phyloP scores from a whole-genome alignment of 2,113 vertebrate species.

The Myocastor coypus region DNA sequence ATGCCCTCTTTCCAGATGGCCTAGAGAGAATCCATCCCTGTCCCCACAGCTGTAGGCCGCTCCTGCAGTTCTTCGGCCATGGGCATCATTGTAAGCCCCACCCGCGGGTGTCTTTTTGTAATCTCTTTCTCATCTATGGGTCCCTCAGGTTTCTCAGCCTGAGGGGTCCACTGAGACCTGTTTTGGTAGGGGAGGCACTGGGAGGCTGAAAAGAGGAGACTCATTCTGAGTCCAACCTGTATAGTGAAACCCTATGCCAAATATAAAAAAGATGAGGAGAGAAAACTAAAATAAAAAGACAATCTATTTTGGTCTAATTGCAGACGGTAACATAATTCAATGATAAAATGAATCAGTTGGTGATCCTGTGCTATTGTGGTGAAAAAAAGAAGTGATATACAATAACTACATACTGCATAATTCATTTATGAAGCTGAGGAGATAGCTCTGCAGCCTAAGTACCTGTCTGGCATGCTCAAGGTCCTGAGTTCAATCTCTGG shows the following conservation, averaged over 20 bases:
- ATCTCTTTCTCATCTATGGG: neutral
- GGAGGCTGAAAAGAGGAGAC: no score
- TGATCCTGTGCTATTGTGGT: neutral
- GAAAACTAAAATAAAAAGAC: no score
- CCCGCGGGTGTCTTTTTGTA: neutral
- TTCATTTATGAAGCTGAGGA: no score
- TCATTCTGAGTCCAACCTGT: no score
- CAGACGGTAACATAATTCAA: neutral
- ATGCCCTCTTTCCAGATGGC: neutral
- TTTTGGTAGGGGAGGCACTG: no score
- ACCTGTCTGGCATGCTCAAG: no score
- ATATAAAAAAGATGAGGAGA: no score
- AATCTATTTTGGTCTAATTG: neutral
- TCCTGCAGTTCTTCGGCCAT: neutral
- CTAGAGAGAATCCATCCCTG: neutral
- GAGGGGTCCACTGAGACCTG: no score
- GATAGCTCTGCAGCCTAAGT: no score
- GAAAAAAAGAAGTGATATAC: neutral
- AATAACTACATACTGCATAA: no score
- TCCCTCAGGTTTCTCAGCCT: neutral
- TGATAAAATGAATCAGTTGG: neutral
- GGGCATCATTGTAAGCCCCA: fast-evolving
- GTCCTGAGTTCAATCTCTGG: no score
- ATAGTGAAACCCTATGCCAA: no score
- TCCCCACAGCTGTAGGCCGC: neutral